Conservation (phyloP, 2,113 vertebrate genomes). For the Sprattus sprattus region DNA sequence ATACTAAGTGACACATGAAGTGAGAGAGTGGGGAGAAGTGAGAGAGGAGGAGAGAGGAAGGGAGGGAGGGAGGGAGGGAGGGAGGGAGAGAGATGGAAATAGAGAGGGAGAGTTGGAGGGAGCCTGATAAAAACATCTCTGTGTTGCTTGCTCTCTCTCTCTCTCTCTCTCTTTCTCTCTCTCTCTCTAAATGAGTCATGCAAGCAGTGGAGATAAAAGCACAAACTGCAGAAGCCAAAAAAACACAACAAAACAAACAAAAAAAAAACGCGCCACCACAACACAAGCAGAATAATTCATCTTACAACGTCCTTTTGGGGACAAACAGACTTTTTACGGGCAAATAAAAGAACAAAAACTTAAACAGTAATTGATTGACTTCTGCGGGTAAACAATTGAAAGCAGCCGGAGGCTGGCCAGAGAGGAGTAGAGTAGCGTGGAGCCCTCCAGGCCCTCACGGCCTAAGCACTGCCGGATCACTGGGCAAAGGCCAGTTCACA, state of each 20-base stretch:
- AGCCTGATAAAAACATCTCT: too few relatives aligned
- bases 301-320: constrained; percentile 18
- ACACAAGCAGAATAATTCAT: constrained; percentile 54
- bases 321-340: not conserved
- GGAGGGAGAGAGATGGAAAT: not conserved
- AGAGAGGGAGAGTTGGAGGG: constrained; percentile 8
- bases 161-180: constrained; percentile 37
- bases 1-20: not conserved
- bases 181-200: constrained; percentile 57
- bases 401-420: not conserved
- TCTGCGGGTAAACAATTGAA: not conserved
- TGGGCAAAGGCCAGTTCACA: constrained; percentile 23
- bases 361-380: not conserved
- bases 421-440: not conserved
- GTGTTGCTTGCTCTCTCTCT: constrained; percentile 12
- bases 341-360: constrained; percentile 36
- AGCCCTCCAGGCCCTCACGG: not conserved
- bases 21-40: not conserved
- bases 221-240: constrained; percentile 36
- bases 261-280: not conserved
- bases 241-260: constrained; percentile 45
- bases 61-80: not conserved
- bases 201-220: constrained; percentile 63
- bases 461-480: not conserved
- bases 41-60: not conserved